A percentile compares a stretch with the other conserved stretches of the same genome.
Conservation (phyloP, 2,113 vertebrate genomes). For the Notothenia rossii region DNA sequence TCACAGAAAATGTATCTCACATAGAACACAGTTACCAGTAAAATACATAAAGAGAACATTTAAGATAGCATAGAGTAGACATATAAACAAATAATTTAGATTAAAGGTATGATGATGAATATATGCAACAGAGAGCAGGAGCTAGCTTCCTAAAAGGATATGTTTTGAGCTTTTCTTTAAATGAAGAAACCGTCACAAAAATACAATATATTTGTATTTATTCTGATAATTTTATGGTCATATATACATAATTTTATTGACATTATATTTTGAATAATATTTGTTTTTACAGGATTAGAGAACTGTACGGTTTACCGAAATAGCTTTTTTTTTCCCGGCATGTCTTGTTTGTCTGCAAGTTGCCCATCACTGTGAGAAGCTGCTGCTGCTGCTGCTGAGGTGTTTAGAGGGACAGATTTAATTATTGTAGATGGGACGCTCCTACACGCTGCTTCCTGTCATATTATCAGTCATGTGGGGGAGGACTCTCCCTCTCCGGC, state of each 20-base stretch:
- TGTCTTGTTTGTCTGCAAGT: slow-evolving; percentile 20
- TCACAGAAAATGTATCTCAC: too few relatives aligned
- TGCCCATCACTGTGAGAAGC: slow-evolving; percentile 37
- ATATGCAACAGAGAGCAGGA: too few relatives aligned
- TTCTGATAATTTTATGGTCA: too few relatives aligned
- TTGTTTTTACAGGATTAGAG: neutral
- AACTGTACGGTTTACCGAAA: neutral
- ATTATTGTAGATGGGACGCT: slow-evolving; percentile 63
- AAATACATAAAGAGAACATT: too few relatives aligned
- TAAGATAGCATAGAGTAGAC: too few relatives aligned
- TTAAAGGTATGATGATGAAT: too few relatives aligned
- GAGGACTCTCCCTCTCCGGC: slow-evolving; percentile 54
- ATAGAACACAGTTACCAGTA: too few relatives aligned
- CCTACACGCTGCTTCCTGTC: slow-evolving; percentile 62
- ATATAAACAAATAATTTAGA: too few relatives aligned
- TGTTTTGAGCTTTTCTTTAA: too few relatives aligned
- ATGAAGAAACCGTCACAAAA: too few relatives aligned
- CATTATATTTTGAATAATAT: neutral
- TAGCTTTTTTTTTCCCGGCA: slow-evolving; percentile 17
- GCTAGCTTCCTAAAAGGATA: too few relatives aligned
- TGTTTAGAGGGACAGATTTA: slow-evolving; percentile 64
- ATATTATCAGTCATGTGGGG: slow-evolving; percentile 69
- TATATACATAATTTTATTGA: neutral
- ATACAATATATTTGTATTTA: neutral
- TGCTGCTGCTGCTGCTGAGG: slow-evolving; percentile 32